A percentile compares a stretch with the other conserved stretches of the same genome.
These are phyloP conservation scores for Sisyra nigra DNA, from an alignment of 2,888 invertebrate genomes.

Conservation along the genomic window DNA sequence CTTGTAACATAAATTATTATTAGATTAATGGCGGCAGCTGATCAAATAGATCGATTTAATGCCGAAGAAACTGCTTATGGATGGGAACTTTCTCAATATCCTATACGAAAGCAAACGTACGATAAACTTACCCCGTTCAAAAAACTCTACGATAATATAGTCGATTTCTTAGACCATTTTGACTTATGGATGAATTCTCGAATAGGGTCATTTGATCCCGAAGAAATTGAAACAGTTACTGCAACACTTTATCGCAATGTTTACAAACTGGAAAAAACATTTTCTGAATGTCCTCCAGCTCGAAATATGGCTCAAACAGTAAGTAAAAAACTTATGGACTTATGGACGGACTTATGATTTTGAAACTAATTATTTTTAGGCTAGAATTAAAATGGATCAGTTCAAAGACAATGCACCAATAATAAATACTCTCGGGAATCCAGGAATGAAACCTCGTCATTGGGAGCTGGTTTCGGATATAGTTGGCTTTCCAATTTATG, in stretches of 20 bases:
- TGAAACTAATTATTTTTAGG: constrained; percentile 14
- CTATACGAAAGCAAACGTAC: constrained; percentile 58
- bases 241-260: constrained; percentile 53
- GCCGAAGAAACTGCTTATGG: constrained; percentile 80
- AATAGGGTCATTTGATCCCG: constrained; percentile 75
- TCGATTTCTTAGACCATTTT: constrained; percentile 69
- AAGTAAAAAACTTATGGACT: constrained; percentile 11
- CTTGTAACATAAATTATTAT: no score
- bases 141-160: constrained; percentile 72
- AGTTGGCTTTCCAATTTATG: constrained; percentile 80
- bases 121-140: constrained; percentile 75
- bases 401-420: constrained; percentile 79
- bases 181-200: constrained; percentile 72
- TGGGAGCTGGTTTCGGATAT: constrained; percentile 93
- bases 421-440: constrained; percentile 87
- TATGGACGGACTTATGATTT: not conserved
- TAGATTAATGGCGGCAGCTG: constrained; percentile 54
- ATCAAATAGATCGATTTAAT: constrained; percentile 75
- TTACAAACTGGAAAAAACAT: constrained; percentile 76
- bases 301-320: constrained; percentile 52
- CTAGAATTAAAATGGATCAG: constrained; percentile 59
- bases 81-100: constrained; percentile 79
- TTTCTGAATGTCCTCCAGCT: constrained; percentile 59
- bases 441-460: constrained; percentile 80
- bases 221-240: constrained; percentile 70